These are phyloP conservation scores for Scaptomyza graminum DNA, from an alignment of 1,140 invertebrate species.

Conservation along the genomic window DNA sequence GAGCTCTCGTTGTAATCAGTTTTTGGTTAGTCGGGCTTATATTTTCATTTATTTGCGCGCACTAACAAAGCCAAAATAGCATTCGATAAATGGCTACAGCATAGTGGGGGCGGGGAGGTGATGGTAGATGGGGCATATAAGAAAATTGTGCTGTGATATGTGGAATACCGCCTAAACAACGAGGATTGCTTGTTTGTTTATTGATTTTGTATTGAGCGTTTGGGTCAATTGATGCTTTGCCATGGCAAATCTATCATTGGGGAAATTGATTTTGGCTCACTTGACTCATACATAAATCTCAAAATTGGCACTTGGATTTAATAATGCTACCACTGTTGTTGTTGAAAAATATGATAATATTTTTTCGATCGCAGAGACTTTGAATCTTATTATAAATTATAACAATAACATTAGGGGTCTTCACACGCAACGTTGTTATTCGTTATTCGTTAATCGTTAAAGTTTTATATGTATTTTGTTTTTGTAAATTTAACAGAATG, in stretches of 20 bases:
- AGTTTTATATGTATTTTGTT: too few species aligned
- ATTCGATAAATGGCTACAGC: conserved; percentile 46
- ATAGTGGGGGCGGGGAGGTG: not conserved
- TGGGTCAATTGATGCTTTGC: conserved; percentile 19
- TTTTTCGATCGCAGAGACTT: too few species aligned
- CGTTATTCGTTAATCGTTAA: too few species aligned
- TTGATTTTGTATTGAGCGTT: conserved; percentile 48
- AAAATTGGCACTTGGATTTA: conserved; percentile 18
- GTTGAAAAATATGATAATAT: too few species aligned
- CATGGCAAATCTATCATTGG: not conserved
- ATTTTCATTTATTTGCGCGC: conserved; percentile 78
- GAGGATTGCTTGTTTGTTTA: conserved; percentile 39
- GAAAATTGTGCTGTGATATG: conserved; percentile 53
- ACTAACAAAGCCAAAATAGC: conserved; percentile 56
- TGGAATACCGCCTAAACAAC: not conserved
- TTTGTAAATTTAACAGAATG: too few species aligned
- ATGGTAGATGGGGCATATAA: conserved; percentile 35
- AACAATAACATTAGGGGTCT: too few species aligned
- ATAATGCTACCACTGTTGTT: not conserved
- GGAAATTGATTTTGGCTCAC: not conserved
- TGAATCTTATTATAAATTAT: too few species aligned
- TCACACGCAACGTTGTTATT: too few species aligned
- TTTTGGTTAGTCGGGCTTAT: conserved; percentile 78
- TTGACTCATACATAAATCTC: not conserved
- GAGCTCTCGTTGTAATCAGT: conserved; percentile 69